Evolutionary conservation across 1,140 invertebrate genomes (phyloP), one percentile per base, ranked within the genome.

Genomic region (Diabrotica virgifera): DNA sequence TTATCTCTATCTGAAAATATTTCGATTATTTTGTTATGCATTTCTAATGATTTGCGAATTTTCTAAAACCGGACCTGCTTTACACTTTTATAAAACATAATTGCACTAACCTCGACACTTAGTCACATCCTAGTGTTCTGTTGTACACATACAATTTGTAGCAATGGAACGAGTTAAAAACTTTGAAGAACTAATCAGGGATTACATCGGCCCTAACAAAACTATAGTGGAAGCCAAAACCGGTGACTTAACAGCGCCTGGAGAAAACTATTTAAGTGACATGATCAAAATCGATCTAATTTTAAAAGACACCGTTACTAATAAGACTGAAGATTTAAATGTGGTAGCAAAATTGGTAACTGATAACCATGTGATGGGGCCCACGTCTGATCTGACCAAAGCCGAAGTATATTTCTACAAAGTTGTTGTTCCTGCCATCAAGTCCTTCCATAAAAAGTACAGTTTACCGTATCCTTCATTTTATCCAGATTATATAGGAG

Each of bases 221-320:
- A 0, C 3, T 5, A 60, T 65, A 13, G 11, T 57, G 12, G 53
- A 66, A 35, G 14, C 46, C 10, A 57, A 38, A 5, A 14, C 53
- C 6, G 38, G 46, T 9, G 40, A 46, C 14, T 46, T 65, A 9
- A 52, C 55, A n/a, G 58, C 57, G 10, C 63, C 63, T 9, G 63
- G 63, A 0, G 63, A 65, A 54, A 65, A 65, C 40, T 65, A 60
- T 50, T 36, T 40, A 10, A 60, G 63, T n/a, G n/a, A 59, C 4
- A 53, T 65, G 3, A 10, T 65, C 10, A 59, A 60, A 60, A 13
- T 65, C 5, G 58, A 65, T 35, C 7, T 64, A 0, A 11, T n/a
- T 12, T 14, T 36, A 5, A 62, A 36, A 14, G n/a, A 37, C 14
- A 37, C 62, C 11, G 38, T 11, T 14, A 53, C 37, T 14, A 14